Conservation (phyloP, 2,888 invertebrate species). For the Acronicta psi region DNA sequence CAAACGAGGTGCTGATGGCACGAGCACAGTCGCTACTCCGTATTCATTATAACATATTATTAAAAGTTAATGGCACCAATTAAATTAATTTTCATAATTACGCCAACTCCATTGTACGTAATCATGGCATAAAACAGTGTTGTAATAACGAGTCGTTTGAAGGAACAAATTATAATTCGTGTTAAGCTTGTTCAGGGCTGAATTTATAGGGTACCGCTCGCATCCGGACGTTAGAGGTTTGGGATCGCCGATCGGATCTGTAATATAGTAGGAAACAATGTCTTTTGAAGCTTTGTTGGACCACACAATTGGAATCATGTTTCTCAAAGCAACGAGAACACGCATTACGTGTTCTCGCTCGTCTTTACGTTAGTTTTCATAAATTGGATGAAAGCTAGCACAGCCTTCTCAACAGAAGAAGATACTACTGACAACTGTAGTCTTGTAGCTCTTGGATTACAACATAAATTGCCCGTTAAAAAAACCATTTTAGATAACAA, state of each 20-base stretch:
- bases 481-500: too few relatives aligned
- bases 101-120: constrained; percentile 10
- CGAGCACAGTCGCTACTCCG: constrained; percentile 1
- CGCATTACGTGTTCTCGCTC: neutral
- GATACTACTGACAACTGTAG: too few relatives aligned
- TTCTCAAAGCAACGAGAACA: constrained; percentile 1
- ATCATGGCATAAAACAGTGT: constrained; percentile 16
- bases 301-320: constrained; percentile 19
- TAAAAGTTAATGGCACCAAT: constrained; percentile 29
- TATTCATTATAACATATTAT: neutral
- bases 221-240: constrained; percentile 28
- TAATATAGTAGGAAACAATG: constrained; percentile 20
- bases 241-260: constrained; percentile 18
- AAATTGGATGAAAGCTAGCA: neutral
- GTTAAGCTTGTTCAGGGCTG: constrained; percentile 1
- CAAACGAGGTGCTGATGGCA: constrained; percentile 15
- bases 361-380: neutral
- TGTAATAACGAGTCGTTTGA: constrained; percentile 16
- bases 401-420: too few relatives aligned
- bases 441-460: too few relatives aligned
- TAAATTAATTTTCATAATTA: constrained; percentile 33
- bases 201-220: constrained; percentile 30
- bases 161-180: constrained; percentile 29
- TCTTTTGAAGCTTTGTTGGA: constrained; percentile 28
- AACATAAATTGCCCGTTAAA: too few relatives aligned